Evolutionary conservation across 2,113 vertebrate genomes (phyloP).

Genomic region (Neogale vison): DNA sequence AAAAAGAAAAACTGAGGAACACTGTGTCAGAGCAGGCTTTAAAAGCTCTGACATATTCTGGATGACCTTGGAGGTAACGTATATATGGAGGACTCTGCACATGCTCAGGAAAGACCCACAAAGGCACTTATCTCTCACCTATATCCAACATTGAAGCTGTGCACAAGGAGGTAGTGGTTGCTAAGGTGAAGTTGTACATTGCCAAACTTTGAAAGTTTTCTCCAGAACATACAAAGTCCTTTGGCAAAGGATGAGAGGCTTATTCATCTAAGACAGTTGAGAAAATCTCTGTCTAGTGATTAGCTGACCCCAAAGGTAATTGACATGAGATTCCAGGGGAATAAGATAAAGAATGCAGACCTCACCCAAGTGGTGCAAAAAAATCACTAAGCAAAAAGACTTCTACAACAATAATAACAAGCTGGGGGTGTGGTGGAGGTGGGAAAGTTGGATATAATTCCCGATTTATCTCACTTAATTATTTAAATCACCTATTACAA

Average conservation of each 20-base stretch:
- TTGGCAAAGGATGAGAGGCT: neutral
- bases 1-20: neutral
- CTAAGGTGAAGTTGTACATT: neutral
- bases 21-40: neutral
- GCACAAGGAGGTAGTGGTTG: neutral
- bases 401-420: neutral
- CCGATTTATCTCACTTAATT: neutral
- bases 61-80: neutral
- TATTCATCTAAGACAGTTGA: neutral
- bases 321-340: neutral
- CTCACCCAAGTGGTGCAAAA: neutral
- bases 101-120: neutral
- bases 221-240: neutral
- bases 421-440: too few relatives aligned
- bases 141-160: neutral
- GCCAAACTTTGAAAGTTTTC: neutral
- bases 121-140: neutral
- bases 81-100: neutral
- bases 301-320: neutral
- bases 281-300: neutral
- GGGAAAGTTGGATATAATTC: neutral
- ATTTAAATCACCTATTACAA: neutral
- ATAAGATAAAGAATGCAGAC: neutral
- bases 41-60: neutral
- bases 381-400: neutral